Conservation (phyloP, 2,797 vertebrate genomes). For the Alouatta caraya region DNA sequence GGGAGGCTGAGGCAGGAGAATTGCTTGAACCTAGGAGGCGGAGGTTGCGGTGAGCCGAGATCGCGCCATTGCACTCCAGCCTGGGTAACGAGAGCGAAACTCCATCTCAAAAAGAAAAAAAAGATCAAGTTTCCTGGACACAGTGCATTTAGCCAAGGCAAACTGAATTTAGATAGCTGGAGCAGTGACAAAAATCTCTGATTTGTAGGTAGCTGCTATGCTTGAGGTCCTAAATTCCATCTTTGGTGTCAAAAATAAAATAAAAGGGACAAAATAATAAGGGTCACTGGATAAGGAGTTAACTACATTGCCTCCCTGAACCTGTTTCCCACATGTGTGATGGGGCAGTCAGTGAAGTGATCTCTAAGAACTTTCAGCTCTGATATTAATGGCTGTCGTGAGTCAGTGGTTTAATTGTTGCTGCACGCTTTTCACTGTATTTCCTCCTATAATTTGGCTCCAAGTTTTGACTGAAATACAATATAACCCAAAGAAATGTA, state of each 20-base stretch:
- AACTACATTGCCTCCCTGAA: background rate
- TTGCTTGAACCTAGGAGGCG: fast-evolving
- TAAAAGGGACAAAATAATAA: background rate
- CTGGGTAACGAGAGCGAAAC: too few species aligned
- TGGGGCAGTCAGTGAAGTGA: background rate
- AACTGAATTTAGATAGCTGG: background rate
- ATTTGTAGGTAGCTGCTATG: background rate
- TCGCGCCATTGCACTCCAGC: too few species aligned
- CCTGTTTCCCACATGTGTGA: background rate
- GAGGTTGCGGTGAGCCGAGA: too few species aligned
- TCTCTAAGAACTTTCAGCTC: background rate
- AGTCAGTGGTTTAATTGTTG: background rate
- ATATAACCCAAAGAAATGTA: background rate
- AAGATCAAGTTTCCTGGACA: background rate
- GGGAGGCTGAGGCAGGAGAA: too few species aligned
- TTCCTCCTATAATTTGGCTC: background rate
- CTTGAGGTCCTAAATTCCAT: background rate
- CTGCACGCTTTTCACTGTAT: background rate
- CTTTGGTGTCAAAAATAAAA: background rate
- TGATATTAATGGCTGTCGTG: background rate
- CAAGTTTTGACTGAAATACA: background rate
- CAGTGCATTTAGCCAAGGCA: background rate
- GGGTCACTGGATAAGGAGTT: background rate
- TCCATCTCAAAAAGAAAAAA: too few species aligned
- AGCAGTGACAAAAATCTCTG: background rate